Percentiles rank a stretch among this genome's conserved stretches.
Evolutionary conservation across 2,113 vertebrate species (phyloP).

Genomic region (Oreochromis tanganicae): DNA sequence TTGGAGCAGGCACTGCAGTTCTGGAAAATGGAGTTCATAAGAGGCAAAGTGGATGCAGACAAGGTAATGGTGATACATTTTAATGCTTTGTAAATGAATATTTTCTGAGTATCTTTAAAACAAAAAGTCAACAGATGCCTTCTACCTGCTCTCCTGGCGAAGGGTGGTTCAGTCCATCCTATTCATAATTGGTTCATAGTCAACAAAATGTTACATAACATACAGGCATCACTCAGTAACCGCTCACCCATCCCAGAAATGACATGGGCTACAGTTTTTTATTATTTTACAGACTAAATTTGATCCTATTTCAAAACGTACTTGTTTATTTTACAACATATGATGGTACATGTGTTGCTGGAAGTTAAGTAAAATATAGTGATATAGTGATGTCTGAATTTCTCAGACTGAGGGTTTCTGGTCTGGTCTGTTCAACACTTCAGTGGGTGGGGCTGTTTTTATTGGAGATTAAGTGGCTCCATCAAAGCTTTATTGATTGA

Average conservation of each 20-base stretch:
- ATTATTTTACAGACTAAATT: background rate
- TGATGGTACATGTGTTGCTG: background rate
- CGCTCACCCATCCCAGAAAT: background rate
- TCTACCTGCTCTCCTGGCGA: background rate
- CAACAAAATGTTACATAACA: background rate
- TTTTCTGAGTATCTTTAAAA: background rate
- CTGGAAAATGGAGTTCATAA: slow-evolving; percentile 91
- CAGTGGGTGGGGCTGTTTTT: background rate
- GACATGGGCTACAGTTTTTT: background rate
- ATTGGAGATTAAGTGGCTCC: background rate
- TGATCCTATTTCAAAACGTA: background rate
- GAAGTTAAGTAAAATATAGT: background rate
- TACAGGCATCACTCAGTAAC: background rate
- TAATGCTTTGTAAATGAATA: background rate
- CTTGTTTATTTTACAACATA: background rate
- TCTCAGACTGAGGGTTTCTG: background rate
- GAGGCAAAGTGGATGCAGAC: slow-evolving; percentile 92
- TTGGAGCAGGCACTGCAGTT: slow-evolving; percentile 94
- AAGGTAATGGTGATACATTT: slow-evolving; percentile 76
- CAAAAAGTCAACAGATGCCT: background rate
- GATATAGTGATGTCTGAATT: background rate
- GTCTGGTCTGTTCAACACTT: background rate
- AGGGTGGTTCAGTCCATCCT: background rate
- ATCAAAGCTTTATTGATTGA: slow-evolving; percentile 7
- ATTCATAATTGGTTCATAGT: background rate